Conservation (phyloP, 2,797 vertebrate species). For the Pipistrellus nathusii region DNA sequence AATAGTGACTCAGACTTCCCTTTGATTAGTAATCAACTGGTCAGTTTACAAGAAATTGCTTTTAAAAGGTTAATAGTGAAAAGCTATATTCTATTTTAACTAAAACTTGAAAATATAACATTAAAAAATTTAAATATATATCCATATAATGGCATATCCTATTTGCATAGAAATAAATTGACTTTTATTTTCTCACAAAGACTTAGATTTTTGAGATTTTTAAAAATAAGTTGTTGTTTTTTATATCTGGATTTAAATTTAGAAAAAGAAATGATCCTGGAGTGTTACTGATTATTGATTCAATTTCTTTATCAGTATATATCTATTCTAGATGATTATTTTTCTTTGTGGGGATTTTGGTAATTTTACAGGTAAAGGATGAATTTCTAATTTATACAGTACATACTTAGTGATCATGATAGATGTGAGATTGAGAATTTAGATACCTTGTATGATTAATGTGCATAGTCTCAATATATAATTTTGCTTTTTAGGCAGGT, state of each 20-base stretch:
- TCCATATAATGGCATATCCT: neutral
- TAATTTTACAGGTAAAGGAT: neutral
- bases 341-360: neutral
- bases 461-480: neutral
- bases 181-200: neutral
- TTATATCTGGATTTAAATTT: neutral
- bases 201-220: neutral
- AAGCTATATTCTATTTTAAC: neutral
- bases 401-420: neutral
- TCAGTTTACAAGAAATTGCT: neutral
- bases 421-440: neutral
- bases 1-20: neutral
- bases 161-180: neutral
- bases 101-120: neutral
- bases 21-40: neutral
- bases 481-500: slow-evolving; percentile 34
- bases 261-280: neutral
- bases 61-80: neutral
- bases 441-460: neutral
- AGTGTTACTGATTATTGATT: neutral
- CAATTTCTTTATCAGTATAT: neutral
- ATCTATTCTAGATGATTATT: neutral
- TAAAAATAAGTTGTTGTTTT: neutral
- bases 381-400: neutral
- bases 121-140: neutral